These are phyloP conservation scores for Sturnira hondurensis DNA, from an alignment of 2,113 vertebrate species.

Conservation along the genomic window DNA sequence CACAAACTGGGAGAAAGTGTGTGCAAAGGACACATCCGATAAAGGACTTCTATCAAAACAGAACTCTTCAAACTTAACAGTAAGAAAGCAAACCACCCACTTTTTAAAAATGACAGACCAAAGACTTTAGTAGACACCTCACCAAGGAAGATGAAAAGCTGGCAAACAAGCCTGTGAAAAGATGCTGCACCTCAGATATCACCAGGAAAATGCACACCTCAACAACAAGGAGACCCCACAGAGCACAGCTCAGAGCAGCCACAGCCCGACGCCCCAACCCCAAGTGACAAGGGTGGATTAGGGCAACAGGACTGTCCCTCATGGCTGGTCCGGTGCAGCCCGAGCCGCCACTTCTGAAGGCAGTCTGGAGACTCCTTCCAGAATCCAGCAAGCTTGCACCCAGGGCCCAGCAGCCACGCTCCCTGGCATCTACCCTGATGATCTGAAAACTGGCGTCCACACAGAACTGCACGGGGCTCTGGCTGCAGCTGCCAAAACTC, in stretches of 20 bases:
- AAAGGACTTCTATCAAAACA: neutral
- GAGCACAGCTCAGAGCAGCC: neutral
- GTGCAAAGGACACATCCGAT: neutral
- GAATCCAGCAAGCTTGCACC: no score
- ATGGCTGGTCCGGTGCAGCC: neutral
- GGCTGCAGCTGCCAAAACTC: neutral
- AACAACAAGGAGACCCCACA: neutral
- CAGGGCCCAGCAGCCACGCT: no score
- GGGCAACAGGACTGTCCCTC: no score
- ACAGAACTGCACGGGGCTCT: no score
- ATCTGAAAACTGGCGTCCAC: no score
- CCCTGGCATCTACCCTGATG: no score
- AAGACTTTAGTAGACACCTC: neutral
- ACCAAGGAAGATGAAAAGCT: neutral
- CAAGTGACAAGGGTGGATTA: fast-evolving
- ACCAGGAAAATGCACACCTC: neutral
- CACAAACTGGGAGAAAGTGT: neutral
- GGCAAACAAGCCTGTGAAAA: neutral
- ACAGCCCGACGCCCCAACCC: neutral
- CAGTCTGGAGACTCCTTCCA: no score
- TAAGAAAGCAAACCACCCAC: neutral
- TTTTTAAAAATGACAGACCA: neutral
- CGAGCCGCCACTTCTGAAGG: neutral
- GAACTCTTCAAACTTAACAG: neutral
- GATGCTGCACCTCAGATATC: fast-evolving